Conservation (phyloP, 2,797 vertebrate genomes). For the Astyanax mexicanus region DNA sequence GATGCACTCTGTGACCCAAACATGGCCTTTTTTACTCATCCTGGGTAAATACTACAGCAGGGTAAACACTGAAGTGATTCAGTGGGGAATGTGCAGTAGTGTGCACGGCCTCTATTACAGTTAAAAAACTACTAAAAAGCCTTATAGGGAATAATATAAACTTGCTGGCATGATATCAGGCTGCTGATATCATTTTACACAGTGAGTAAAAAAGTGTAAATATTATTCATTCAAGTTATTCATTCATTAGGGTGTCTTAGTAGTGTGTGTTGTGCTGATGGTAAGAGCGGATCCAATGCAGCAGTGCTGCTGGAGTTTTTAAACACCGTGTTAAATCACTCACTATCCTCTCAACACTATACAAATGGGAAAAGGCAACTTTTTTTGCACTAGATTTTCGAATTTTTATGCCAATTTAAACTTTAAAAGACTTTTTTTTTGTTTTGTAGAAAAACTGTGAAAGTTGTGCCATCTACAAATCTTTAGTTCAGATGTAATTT, state of each 20-base stretch:
- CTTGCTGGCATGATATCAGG: neutral
- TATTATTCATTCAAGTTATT: constrained; percentile 36
- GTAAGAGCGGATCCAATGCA: no score
- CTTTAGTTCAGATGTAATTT: no score
- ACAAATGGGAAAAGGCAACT: no score
- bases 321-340: no score
- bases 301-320: no score
- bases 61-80: constrained; percentile 54
- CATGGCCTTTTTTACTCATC: constrained; percentile 56
- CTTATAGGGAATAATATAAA: constrained; percentile 28
- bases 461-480: no score
- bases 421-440: no score
- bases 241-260: constrained; percentile 24
- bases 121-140: constrained; percentile 35
- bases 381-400: no score
- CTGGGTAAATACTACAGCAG: constrained; percentile 63
- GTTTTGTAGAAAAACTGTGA: no score
- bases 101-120: constrained; percentile 13
- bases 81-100: constrained; percentile 18
- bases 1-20: constrained; percentile 40
- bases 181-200: neutral
- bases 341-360: no score
- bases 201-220: constrained; percentile 39
- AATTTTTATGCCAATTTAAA: no score
- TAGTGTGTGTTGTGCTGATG: no score